A percentile compares a stretch with the other conserved stretches of the same genome.
Evolutionary conservation across 2,797 vertebrate genomes (phyloP).

Genomic region (Parotocinclus haroldoi): DNA sequence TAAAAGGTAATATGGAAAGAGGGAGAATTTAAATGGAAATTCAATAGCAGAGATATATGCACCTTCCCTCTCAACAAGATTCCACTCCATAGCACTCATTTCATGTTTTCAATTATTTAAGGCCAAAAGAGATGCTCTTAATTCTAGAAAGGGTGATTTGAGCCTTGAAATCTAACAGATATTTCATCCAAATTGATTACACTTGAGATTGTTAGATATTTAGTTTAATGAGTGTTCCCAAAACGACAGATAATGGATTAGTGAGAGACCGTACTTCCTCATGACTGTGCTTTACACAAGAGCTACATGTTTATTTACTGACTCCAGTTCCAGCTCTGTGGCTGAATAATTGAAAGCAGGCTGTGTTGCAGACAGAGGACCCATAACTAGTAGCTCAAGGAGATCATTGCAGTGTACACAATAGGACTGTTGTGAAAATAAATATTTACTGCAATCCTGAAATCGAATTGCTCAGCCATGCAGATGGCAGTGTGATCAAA

Average conservation of each 20-base stretch:
- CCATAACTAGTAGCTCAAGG: not conserved
- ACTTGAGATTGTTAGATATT: slow-evolving; percentile 53
- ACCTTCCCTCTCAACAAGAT: slow-evolving; percentile 27
- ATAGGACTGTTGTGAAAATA: not conserved
- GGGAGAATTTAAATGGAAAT: slow-evolving; percentile 43
- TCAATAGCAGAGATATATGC: slow-evolving; percentile 42
- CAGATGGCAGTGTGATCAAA: no score
- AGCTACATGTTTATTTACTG: slow-evolving; percentile 32
- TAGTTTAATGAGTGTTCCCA: slow-evolving; percentile 49
- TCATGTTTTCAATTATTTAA: slow-evolving; percentile 52
- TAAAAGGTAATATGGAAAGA: slow-evolving; percentile 32
- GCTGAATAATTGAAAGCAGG: not conserved
- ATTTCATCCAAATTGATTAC: slow-evolving; percentile 47
- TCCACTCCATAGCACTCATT: slow-evolving; percentile 43
- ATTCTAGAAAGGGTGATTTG: slow-evolving; percentile 50
- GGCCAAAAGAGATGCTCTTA: slow-evolving; percentile 47
- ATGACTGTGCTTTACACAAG: slow-evolving; percentile 25
- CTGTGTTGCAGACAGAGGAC: not conserved
- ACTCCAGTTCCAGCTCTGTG: not conserved
- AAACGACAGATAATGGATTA: slow-evolving; percentile 48
- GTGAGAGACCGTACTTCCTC: slow-evolving; percentile 17
- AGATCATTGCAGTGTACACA: slow-evolving; percentile 3
- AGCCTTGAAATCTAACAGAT: slow-evolving; percentile 47
- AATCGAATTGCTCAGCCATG: no score
- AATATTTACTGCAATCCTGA: not conserved